Evolutionary conservation across 2,113 vertebrate genomes (phyloP), one percentile per base, ranked within the genome.

Genomic region (Neolamprologus falcicula): DNA sequence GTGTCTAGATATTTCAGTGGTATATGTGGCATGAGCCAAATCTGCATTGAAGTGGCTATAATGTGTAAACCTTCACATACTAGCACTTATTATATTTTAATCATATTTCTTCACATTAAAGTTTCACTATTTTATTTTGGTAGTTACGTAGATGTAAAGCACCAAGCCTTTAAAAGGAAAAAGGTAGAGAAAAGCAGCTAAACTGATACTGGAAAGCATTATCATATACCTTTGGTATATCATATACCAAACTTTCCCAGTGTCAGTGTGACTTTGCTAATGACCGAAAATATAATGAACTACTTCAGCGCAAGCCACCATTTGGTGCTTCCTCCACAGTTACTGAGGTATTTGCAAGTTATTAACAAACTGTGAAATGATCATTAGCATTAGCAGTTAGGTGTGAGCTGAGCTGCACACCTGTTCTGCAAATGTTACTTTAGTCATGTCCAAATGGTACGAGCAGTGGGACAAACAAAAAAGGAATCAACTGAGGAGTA

Each of bases 311-410:
- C 31, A 35, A 66, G 53, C 45, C 45, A 71, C 59, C 68, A 37
- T 78, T 89, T 82, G 73, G 63, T 33, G 55, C 53, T 91, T 85
- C 57, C 76, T 86, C 73, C 12, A 53, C 33, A 73, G 52, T 71
- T 81, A 21, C 31, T 47, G 21, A 80, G 82, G 53, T 84, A 82
- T 94, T 94, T 85, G 83, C 50, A 86, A 82, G 83, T 90, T 63
- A 86, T 83, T 88, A 87, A 78, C 88, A 89, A 86, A 88, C 28
- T 82, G 73, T 90, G 82, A 88, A 92, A 90, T 9, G 84, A 54
- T 73, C 37, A 31, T 40, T 71, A 26, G 47, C 35, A 7, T 82
- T 63, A 68, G 81, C n/a, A 59, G 80, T 40, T 31, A 28, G 57
- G 80, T 85, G 86, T 55, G 52, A 83, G 66, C 68, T 21, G 37